phyloP scores from a whole-genome alignment of 2,888 invertebrate genomes.

The Latrodectus elegans region DNA sequence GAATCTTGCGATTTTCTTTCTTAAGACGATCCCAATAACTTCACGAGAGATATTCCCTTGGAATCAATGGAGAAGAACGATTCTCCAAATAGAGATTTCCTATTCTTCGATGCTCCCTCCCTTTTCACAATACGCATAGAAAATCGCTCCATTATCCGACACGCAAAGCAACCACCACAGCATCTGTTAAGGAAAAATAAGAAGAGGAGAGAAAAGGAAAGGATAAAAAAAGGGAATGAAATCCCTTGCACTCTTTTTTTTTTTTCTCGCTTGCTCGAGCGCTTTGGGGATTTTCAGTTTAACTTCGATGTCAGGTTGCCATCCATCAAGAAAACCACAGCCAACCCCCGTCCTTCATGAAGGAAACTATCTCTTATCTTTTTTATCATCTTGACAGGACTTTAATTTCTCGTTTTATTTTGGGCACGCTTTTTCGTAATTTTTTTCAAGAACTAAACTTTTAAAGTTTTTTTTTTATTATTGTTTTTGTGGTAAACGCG shows the following conservation, averaged over 20 bases:
- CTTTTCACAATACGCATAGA: slow-evolving; percentile 34
- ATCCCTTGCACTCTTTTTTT: slow-evolving; percentile 19
- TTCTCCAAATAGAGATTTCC: slow-evolving; percentile 10
- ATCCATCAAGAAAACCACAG: slow-evolving; percentile 52
- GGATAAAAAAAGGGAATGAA: slow-evolving; percentile 7
- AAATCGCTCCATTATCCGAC: slow-evolving; percentile 40
- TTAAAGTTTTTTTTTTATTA: background rate
- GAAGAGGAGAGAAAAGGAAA: background rate
- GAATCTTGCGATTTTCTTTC: background rate
- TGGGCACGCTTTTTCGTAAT: slow-evolving; percentile 22
- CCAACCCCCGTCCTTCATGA: slow-evolving; percentile 30
- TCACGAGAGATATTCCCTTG: background rate
- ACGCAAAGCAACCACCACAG: background rate
- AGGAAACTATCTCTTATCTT: slow-evolving; percentile 44
- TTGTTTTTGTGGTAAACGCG: too few species aligned
- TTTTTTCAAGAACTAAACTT: slow-evolving; percentile 16
- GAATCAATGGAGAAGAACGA: slow-evolving; percentile 27
- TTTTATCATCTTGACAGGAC: slow-evolving; percentile 61
- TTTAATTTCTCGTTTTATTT: slow-evolving; percentile 60
- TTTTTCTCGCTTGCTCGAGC: slow-evolving; percentile 3
- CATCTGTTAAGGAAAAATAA: background rate
- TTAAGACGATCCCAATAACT: background rate
- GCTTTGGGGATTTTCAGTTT: slow-evolving; percentile 42
- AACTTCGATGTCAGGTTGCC: slow-evolving; percentile 41
- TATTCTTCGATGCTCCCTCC: background rate